phyloP scores from a whole-genome alignment of 2,888 invertebrate species.

The Petrophora chlorosata region DNA sequence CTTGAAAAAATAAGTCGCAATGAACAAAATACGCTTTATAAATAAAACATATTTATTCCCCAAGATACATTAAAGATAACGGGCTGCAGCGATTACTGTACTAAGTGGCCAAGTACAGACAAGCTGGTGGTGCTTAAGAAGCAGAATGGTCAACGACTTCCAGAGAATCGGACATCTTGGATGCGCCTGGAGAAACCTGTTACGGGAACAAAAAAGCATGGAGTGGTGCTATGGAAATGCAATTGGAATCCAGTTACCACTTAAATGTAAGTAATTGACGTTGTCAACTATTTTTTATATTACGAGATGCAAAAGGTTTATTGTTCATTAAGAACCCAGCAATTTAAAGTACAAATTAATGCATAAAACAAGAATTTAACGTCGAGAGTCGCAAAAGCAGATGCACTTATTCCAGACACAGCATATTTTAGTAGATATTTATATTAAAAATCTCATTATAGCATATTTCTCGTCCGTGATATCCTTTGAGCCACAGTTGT shows the following conservation, averaged over 20 bases:
- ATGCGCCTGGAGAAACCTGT: constrained; percentile 28
- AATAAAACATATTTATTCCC: constrained; percentile 4
- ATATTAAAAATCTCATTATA: not conserved
- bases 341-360: constrained; percentile 11
- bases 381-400: not conserved
- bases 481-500: not conserved
- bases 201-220: constrained; percentile 9
- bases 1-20: not conserved
- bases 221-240: constrained; percentile 6
- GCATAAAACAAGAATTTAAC: constrained; percentile 1
- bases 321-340: not conserved
- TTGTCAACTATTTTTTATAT: constrained; percentile 3
- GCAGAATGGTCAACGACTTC: constrained; percentile 21
- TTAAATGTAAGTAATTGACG: constrained; percentile 4
- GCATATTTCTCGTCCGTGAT: not conserved
- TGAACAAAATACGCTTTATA: not conserved
- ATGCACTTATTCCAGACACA: not conserved
- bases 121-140: constrained; percentile 12
- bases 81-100: constrained; percentile 10
- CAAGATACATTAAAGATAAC: constrained; percentile 32
- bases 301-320: constrained; percentile 1
- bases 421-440: not conserved
- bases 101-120: constrained; percentile 18
- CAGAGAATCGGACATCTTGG: constrained; percentile 20
- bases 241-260: not conserved